These are phyloP conservation scores for Amphiduros pacificus DNA, from an alignment of 2,888 invertebrate species.

Conservation along the genomic window DNA sequence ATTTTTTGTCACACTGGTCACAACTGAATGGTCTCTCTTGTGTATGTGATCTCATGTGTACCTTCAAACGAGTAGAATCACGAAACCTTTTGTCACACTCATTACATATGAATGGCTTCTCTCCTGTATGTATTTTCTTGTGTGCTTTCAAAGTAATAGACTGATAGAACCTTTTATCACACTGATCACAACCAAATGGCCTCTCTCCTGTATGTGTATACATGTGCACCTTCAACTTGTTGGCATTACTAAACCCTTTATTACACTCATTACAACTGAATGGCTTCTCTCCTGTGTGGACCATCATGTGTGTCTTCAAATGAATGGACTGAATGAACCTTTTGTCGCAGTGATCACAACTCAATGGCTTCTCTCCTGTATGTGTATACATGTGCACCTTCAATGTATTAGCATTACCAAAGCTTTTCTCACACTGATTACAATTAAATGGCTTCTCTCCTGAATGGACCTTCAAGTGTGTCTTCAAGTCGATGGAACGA, in stretches of 20 bases:
- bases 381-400: too few species aligned
- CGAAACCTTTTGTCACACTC: constrained; percentile 1
- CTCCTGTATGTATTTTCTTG: not conserved
- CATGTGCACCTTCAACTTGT: not conserved
- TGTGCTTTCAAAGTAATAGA: not conserved
- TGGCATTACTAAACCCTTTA: not conserved
- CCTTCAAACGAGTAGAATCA: not conserved
- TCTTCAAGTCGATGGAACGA: too few species aligned
- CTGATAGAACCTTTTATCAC: not conserved
- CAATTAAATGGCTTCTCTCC: too few species aligned
- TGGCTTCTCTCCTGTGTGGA: too few species aligned
- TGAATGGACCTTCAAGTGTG: too few species aligned
- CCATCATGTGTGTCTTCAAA: too few species aligned
- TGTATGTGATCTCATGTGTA: constrained; percentile 6
- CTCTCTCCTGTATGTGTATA: constrained; percentile 3
- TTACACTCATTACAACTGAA: not conserved
- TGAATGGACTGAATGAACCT: too few species aligned
- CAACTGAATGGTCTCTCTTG: constrained; percentile 7
- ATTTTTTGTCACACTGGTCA: not conserved
- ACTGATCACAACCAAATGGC: not conserved
- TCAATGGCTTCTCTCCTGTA: too few species aligned
- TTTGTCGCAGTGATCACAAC: too few species aligned
- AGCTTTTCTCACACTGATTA: too few species aligned
- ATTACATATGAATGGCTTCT: constrained; percentile 1
- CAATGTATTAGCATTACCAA: too few species aligned